Evolutionary conservation across 2,888 invertebrate species (phyloP).

Genomic region (Acleris cristana): DNA sequence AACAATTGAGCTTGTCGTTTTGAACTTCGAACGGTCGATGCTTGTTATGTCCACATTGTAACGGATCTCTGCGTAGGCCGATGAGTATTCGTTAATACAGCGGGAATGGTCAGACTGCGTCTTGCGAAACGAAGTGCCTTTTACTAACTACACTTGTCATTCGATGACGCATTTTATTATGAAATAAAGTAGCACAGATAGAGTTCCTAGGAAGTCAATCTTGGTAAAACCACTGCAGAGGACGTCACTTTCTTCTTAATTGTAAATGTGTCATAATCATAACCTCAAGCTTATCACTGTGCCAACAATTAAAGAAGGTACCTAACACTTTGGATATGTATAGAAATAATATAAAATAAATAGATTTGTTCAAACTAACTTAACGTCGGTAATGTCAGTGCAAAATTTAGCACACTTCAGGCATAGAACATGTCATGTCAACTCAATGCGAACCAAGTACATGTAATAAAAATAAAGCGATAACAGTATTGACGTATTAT

Average conservation of each 20-base stretch:
- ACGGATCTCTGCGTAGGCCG: conserved; percentile 34
- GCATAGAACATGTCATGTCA: neutral
- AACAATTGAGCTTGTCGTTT: conserved; percentile 36
- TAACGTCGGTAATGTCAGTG: neutral
- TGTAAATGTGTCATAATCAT: conserved; percentile 27
- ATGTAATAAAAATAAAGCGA: conserved; percentile 2
- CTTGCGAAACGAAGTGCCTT: conserved; percentile 30
- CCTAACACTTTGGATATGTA: too few relatives aligned
- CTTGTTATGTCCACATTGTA: conserved; percentile 28
- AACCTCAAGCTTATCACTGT: conserved; percentile 10
- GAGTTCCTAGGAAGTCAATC: conserved; percentile 26
- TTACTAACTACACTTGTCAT: conserved; percentile 5
- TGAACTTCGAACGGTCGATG: conserved; percentile 22
- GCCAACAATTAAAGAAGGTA: neutral
- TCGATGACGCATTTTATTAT: conserved; percentile 28
- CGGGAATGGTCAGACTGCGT: conserved; percentile 26
- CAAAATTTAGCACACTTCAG: neutral
- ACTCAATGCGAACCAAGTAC: neutral
- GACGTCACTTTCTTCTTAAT: conserved; percentile 35
- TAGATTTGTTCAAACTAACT: too few relatives aligned
- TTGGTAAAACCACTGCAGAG: conserved; percentile 23
- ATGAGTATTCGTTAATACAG: conserved; percentile 34
- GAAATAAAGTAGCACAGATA: neutral
- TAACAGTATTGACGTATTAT: conserved; percentile 1
- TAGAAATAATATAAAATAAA: too few relatives aligned